A percentile compares a stretch with the other conserved stretches of the same genome.
phyloP scores from a whole-genome alignment of 2,888 invertebrate species.

The Epistrophe grossulariae region DNA sequence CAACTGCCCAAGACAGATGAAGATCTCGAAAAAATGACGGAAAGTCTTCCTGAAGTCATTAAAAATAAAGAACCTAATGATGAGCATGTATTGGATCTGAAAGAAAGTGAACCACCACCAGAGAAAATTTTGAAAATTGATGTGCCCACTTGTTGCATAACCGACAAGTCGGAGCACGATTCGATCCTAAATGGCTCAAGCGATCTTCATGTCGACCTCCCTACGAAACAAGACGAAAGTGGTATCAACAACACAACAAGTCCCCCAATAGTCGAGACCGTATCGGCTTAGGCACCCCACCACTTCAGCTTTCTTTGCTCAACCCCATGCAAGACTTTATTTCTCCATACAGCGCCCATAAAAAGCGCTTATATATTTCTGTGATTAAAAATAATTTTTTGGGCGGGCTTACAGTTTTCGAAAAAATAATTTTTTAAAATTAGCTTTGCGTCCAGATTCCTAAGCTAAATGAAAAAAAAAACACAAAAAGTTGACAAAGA shows the following conservation, averaged over 20 bases:
- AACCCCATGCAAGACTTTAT: conserved; percentile 41
- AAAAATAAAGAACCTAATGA: not conserved
- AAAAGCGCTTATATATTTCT: conserved; percentile 58
- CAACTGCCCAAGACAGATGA: not conserved
- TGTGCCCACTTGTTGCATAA: not conserved
- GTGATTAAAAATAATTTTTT: conserved; percentile 72
- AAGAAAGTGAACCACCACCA: conserved; percentile 4
- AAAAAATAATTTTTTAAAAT: conserved; percentile 11
- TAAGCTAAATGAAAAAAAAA: conserved; percentile 42
- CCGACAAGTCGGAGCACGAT: not conserved
- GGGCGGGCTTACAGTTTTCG: conserved; percentile 35
- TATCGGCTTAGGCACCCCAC: conserved; percentile 60
- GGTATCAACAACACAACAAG: conserved; percentile 20
- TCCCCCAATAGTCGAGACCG: conserved; percentile 48
- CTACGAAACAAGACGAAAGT: conserved; percentile 20
- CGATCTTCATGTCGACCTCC: not conserved
- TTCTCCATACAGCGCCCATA: conserved; percentile 40
- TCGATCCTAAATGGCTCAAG: not conserved
- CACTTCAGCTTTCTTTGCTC: conserved; percentile 48
- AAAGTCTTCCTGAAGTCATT: not conserved
- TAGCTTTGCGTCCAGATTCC: conserved; percentile 53
- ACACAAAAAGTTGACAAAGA: conserved; percentile 14
- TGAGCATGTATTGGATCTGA: not conserved
- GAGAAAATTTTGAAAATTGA: not conserved
- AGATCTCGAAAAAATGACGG: not conserved